Evolutionary conservation across 2,888 invertebrate species (phyloP).

Genomic region (Seladonia tumulorum): DNA sequence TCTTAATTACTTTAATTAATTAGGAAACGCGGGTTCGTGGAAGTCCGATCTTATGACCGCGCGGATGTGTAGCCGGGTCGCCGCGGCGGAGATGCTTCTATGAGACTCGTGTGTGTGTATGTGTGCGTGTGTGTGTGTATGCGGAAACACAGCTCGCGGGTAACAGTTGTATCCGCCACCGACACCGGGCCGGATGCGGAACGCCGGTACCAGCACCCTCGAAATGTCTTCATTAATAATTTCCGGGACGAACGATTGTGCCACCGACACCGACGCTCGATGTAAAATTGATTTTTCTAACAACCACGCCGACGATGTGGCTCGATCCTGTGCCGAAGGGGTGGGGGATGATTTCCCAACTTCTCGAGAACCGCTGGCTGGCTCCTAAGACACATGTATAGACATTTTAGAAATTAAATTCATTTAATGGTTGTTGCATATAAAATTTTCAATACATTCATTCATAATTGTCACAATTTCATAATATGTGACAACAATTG

Average conservation of each 20-base stretch:
- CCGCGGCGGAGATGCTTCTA: not conserved
- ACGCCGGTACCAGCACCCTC: slow-evolving; percentile 31
- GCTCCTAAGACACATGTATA: too few relatives aligned
- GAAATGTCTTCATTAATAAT: slow-evolving; percentile 68
- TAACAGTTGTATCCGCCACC: slow-evolving; percentile 6
- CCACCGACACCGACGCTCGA: slow-evolving; percentile 20
- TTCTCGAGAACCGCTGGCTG: not conserved
- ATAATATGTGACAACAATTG: too few relatives aligned
- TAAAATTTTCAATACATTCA: too few relatives aligned
- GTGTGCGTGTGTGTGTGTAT: not conserved
- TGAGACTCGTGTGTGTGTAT: not conserved
- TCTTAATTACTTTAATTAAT: slow-evolving; percentile 82
- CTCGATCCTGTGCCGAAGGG: not conserved
- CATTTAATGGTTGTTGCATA: too few relatives aligned
- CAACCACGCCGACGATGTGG: not conserved
- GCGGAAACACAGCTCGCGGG: slow-evolving; percentile 18
- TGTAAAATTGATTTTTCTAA: slow-evolving; percentile 53
- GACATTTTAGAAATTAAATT: too few relatives aligned
- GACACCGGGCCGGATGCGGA: slow-evolving; percentile 12
- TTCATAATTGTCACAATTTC: too few relatives aligned
- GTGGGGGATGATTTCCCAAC: not conserved
- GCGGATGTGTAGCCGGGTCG: slow-evolving; percentile 71
- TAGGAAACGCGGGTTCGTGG: slow-evolving; percentile 80
- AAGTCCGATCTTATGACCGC: slow-evolving; percentile 79
- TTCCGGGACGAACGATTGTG: slow-evolving; percentile 53